Conservation (phyloP, 2,888 invertebrate species). For the Thera obeliscata region DNA sequence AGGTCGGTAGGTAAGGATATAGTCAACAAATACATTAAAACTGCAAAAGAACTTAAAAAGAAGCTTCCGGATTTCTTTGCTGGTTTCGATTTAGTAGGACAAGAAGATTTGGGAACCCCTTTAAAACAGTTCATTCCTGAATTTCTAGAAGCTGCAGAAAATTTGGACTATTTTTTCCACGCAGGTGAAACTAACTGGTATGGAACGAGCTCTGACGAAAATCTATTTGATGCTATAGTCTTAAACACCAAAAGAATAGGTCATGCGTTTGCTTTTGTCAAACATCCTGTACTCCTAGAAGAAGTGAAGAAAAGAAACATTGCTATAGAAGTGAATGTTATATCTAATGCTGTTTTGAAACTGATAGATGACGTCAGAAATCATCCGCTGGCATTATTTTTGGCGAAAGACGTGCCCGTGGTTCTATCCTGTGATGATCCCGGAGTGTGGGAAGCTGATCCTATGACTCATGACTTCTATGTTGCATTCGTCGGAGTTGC, state of each 20-base stretch:
- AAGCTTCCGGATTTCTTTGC: slow-evolving; percentile 88
- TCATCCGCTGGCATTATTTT: slow-evolving; percentile 87
- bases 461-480: slow-evolving; percentile 89
- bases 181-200: slow-evolving; percentile 93
- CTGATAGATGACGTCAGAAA: slow-evolving; percentile 89
- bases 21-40: slow-evolving; percentile 76
- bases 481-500: slow-evolving; percentile 91
- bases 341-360: slow-evolving; percentile 90
- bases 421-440: slow-evolving; percentile 92
- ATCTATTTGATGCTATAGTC: slow-evolving; percentile 89
- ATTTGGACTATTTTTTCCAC: slow-evolving; percentile 89
- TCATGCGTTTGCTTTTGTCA: slow-evolving; percentile 89
- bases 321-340: slow-evolving; percentile 90
- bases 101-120: slow-evolving; percentile 89
- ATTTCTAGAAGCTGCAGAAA: slow-evolving; percentile 73
- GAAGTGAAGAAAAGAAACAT: slow-evolving; percentile 85
- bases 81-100: slow-evolving; percentile 93
- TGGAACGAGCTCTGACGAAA: slow-evolving; percentile 87
- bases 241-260: slow-evolving; percentile 90
- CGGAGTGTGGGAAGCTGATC: slow-evolving; percentile 89
- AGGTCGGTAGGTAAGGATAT: slow-evolving; percentile 72
- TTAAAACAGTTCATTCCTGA: slow-evolving; percentile 84
- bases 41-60: slow-evolving; percentile 71
- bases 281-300: slow-evolving; percentile 88
- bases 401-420: slow-evolving; percentile 88